A percentile compares a stretch with the other conserved stretches of the same genome.
Conservation (phyloP, 2,113 vertebrate genomes). For the Neofelis nebulosa region DNA sequence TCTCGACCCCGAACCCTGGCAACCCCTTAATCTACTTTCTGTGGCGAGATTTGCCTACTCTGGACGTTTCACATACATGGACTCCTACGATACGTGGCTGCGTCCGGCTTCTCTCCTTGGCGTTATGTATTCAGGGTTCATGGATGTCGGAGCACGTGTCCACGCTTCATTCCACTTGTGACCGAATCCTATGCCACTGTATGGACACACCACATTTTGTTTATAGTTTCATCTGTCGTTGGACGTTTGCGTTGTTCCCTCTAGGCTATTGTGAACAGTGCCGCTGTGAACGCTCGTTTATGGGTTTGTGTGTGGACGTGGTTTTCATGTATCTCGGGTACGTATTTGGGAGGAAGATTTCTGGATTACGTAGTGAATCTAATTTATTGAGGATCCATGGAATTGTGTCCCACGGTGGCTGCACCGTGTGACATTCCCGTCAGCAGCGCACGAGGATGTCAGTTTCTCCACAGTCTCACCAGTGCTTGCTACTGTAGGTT, state of each 20-base stretch:
- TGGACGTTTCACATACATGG: neutral
- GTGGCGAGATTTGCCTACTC: neutral
- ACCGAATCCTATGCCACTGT: accelerated
- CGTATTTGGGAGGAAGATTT: neutral
- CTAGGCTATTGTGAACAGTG: too few species aligned
- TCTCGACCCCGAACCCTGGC: neutral
- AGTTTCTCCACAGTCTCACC: neutral
- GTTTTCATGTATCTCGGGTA: neutral
- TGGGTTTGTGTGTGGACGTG: accelerated
- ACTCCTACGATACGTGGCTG: accelerated
- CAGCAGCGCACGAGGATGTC: accelerated
- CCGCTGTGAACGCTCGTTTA: too few species aligned
- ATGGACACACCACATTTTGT: accelerated
- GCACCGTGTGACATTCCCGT: accelerated
- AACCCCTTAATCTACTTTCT: accelerated
- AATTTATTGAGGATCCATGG: neutral
- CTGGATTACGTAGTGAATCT: neutral
- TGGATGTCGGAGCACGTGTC: accelerated
- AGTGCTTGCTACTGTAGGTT: neutral
- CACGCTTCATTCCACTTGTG: accelerated
- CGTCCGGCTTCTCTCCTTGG: neutral
- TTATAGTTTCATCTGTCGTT: neutral
- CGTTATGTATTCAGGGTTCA: neutral
- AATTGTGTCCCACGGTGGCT: neutral
- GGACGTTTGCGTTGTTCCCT: neutral